Percentiles rank a stretch among this genome's conserved stretches.
These are phyloP conservation scores for Amniataba percoides DNA, from an alignment of 2,797 vertebrate genomes.

Conservation along the genomic window DNA sequence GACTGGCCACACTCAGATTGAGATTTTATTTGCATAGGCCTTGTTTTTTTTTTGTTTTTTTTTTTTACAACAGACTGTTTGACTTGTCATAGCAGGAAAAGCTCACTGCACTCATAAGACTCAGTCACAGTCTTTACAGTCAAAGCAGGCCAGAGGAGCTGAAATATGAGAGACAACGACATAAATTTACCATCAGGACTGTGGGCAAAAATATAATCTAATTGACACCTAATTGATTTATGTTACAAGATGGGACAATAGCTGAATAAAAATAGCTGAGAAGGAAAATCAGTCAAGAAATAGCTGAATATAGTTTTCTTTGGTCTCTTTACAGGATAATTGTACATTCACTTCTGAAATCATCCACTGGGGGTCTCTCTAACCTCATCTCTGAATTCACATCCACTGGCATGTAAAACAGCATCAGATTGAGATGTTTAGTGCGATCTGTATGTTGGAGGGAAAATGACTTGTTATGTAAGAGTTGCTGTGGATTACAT, in stretches of 20 bases:
- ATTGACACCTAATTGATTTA: too few relatives aligned
- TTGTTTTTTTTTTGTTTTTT: not conserved
- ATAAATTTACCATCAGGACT: not conserved
- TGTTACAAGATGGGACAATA: not conserved
- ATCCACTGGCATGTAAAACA: not conserved
- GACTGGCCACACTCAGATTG: not conserved
- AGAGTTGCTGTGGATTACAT: conserved; percentile 27
- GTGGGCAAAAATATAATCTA: too few relatives aligned
- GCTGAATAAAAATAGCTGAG: not conserved
- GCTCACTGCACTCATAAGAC: not conserved
- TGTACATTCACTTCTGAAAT: conserved; percentile 35
- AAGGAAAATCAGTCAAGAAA: not conserved
- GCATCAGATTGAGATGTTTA: conserved; percentile 2
- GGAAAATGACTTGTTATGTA: not conserved
- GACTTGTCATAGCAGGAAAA: not conserved
- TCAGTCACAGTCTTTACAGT: conserved; percentile 16
- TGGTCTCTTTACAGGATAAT: not conserved
- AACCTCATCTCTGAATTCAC: conserved; percentile 26
- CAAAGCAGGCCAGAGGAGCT: not conserved
- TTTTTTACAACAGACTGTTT: conserved; percentile 4
- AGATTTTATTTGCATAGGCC: conserved; percentile 2
- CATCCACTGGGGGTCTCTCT: conserved; percentile 68
- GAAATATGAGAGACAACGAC: not conserved
- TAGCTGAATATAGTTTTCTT: not conserved
- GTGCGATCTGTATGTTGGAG: not conserved